Evolutionary conservation across 1,140 invertebrate genomes (phyloP).

Genomic region (Papilio dardanus): DNA sequence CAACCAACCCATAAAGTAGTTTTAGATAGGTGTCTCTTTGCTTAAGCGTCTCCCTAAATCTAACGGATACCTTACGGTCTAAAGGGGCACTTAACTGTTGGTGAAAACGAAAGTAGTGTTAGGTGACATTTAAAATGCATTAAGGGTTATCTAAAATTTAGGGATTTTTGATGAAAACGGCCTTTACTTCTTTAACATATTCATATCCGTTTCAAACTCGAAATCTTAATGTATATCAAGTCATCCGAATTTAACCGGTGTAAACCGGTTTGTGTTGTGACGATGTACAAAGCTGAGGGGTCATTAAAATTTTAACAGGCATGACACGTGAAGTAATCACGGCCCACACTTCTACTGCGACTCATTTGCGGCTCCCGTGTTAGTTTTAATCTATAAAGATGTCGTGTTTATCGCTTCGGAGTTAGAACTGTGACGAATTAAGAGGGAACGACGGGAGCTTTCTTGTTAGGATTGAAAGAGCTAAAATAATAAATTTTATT

Average conservation of each 20-base stretch:
- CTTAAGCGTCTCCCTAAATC: too few species aligned
- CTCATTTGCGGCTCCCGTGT: slow-evolving; percentile 17
- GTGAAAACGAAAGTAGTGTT: too few species aligned
- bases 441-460: background rate
- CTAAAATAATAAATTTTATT: too few species aligned
- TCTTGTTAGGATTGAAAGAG: too few species aligned
- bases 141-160: too few species aligned
- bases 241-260: slow-evolving; percentile 5
- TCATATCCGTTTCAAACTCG: background rate
- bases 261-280: slow-evolving; percentile 31
- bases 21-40: too few species aligned
- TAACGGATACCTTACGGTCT: too few species aligned
- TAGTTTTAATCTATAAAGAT: slow-evolving; percentile 27
- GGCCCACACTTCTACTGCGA: slow-evolving; percentile 2
- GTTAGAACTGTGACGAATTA: background rate
- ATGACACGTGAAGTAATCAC: slow-evolving; percentile 11
- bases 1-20: too few species aligned
- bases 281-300: background rate
- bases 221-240: slow-evolving; percentile 20
- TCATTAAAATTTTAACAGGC: slow-evolving; percentile 32
- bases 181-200: background rate
- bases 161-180: too few species aligned
- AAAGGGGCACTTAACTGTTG: too few species aligned
- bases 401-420: background rate
- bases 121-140: too few species aligned